Base-by-base conservation (phyloP, 2,888 invertebrate genomes). In the Tachina grossa region DNA sequence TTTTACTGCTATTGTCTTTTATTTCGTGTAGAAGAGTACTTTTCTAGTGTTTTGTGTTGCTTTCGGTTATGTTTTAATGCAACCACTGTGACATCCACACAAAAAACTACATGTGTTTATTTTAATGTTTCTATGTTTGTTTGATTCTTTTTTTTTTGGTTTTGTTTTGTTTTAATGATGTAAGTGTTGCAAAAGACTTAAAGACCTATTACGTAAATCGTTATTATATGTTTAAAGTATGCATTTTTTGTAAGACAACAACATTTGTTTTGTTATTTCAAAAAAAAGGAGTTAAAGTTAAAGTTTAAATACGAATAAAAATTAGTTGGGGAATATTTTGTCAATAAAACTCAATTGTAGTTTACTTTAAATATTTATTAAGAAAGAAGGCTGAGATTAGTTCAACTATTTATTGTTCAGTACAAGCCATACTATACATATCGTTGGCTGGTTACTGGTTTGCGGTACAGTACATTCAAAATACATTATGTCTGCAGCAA, bases 31-130 rank as follows among this genome's bases (percentile, higher is more conserved):
- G 57, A 63, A 9, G 53, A 45, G 14, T 22, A n/a, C 63, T 61
- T 49, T 45, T 63, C 51, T 49, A 78, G 47, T 71, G 53, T 71
- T 43, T 45, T 69, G 63, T 75, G 63, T 75, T 77, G 84, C 83
- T 78, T 68, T 76, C 41, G 75, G 87, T 63, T 83, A 82, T 78
- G 81, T 84, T 83, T 87, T 87, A 83, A 83, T 85, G 83, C 81
- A 79, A 66, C 85, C 77, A 86, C 84, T 74, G 83, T 74, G 68
- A 49, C 84, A 85, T 74, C 57, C 69, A 79, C 75, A 65, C 51
- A 66, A 72, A 80, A 65, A 78, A 57, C 55, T 68, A 65, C 75
- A 74, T 78, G 76, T 78, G 74, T 83, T 74, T 75, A 82, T 76
- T 81, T 84, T 76, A 80, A 81, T 84, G 84, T 49, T 75, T 66